phyloP scores from a whole-genome alignment of 1,140 invertebrate species.

The Zaprionus africanus region DNA sequence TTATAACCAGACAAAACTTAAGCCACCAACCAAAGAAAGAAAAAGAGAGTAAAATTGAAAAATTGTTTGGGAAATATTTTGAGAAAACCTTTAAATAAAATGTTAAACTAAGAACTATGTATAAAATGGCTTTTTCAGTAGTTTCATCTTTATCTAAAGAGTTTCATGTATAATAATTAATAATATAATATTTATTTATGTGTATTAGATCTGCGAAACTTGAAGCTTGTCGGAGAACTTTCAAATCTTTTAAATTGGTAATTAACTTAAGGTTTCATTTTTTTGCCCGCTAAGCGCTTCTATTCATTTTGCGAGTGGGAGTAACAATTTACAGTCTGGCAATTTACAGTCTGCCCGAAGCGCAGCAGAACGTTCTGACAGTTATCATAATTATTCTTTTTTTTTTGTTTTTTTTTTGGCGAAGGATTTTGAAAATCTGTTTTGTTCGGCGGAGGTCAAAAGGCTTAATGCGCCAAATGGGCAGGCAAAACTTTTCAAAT shows the following conservation, averaged over 20 bases:
- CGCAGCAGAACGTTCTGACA: constrained; percentile 58
- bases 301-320: constrained; percentile 9
- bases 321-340: constrained; percentile 48
- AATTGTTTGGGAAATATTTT: not conserved
- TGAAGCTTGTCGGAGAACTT: not conserved
- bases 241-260: constrained; percentile 23
- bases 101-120: too few species aligned
- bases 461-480: constrained; percentile 80
- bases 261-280: constrained; percentile 3
- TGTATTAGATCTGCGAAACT: too few species aligned
- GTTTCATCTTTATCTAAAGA: too few species aligned
- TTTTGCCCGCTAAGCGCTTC: constrained; percentile 1
- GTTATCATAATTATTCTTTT: constrained; percentile 82
- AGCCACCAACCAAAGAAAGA: constrained; percentile 26
- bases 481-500: constrained; percentile 81
- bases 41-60: constrained; percentile 10
- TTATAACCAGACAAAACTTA: constrained; percentile 62
- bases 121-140: too few species aligned
- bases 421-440: constrained; percentile 9
- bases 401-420: constrained; percentile 26
- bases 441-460: constrained; percentile 40
- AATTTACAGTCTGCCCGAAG: constrained; percentile 30
- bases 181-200: too few species aligned
- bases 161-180: too few species aligned
- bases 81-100: not conserved